Evolutionary conservation across 2,113 vertebrate genomes (phyloP).

Genomic region (Catharus bicknelli): DNA sequence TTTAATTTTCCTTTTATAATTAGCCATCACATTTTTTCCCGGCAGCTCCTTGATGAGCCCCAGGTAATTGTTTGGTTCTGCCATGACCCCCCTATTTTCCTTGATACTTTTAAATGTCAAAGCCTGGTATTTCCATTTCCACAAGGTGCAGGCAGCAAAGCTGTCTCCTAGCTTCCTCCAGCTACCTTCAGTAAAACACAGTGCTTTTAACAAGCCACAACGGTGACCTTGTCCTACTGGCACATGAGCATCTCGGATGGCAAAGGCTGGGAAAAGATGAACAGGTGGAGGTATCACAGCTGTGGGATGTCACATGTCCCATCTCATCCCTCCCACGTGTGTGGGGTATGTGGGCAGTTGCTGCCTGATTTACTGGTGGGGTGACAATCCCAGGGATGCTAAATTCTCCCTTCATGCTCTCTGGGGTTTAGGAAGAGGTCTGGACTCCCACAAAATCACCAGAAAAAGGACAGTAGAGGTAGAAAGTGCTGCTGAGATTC

Average conservation of each 20-base stretch:
- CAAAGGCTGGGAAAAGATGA: rapidly evolving
- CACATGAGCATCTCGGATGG: rapidly evolving
- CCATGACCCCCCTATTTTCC: not conserved
- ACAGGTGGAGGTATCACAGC: not conserved
- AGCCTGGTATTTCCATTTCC: constrained; percentile 41
- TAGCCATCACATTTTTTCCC: constrained; percentile 24
- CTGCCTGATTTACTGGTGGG: not conserved
- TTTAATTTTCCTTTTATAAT: constrained; percentile 66
- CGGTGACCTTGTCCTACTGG: not conserved
- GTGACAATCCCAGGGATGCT: not conserved
- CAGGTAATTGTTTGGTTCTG: constrained; percentile 57
- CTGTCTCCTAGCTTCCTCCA: not conserved
- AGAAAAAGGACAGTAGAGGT: not conserved
- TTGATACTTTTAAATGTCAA: constrained; percentile 39
- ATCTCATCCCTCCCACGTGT: not conserved
- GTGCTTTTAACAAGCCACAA: rapidly evolving
- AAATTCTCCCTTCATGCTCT: rapidly evolving
- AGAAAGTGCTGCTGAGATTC: not conserved
- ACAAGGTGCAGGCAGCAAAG: not conserved
- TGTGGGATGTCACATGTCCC: not conserved
- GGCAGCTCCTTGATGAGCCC: constrained; percentile 48
- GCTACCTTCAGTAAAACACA: not conserved
- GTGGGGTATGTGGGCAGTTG: rapidly evolving
- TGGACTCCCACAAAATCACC: rapidly evolving
- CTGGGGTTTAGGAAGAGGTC: not conserved